phyloP scores from a whole-genome alignment of 2,797 vertebrate species.

The Mastacembelus armatus region DNA sequence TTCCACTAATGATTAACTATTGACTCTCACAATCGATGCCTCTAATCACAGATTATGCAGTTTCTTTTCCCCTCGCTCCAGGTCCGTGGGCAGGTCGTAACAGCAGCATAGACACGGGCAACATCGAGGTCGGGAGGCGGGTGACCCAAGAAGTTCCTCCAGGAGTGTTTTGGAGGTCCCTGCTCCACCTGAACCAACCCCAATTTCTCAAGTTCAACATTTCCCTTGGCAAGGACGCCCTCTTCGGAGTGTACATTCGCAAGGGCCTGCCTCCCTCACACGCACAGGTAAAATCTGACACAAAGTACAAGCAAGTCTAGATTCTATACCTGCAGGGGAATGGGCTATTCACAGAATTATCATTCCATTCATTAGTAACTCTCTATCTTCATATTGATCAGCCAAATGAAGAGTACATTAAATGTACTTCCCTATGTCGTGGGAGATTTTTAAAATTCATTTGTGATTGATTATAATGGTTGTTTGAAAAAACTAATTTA shows the following conservation, averaged over 20 bases:
- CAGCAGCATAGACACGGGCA: slow-evolving; percentile 96
- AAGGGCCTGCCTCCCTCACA: slow-evolving; percentile 99
- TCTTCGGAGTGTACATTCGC: slow-evolving; percentile 97
- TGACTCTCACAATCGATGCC: slow-evolving; percentile 54
- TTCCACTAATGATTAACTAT: slow-evolving; percentile 62
- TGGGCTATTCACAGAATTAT: slow-evolving; percentile 21
- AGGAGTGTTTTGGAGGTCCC: slow-evolving; percentile 97
- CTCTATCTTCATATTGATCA: slow-evolving; percentile 47
- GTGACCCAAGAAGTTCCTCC: slow-evolving; percentile 93
- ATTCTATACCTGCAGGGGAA: slow-evolving; percentile 5
- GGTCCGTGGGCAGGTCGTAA: slow-evolving; percentile 90
- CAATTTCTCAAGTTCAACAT: slow-evolving; percentile 99
- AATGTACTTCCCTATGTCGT: slow-evolving; percentile 60
- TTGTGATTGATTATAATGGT: slow-evolving; percentile 64
- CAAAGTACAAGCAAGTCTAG: background rate
- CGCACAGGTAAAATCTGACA: slow-evolving; percentile 86
- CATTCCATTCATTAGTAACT: slow-evolving; percentile 39
- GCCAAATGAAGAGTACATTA: slow-evolving; percentile 20
- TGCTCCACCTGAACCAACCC: slow-evolving; percentile 95
- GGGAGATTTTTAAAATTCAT: slow-evolving; percentile 58
- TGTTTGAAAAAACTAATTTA: slow-evolving; percentile 65
- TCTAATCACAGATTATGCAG: slow-evolving; percentile 70
- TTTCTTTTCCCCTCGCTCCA: slow-evolving; percentile 76
- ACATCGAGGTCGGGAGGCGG: slow-evolving; percentile 92
- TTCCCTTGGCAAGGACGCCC: slow-evolving; percentile 95